Base-by-base conservation (phyloP, 2,888 invertebrate species). In the Apodemia duryi region DNA sequence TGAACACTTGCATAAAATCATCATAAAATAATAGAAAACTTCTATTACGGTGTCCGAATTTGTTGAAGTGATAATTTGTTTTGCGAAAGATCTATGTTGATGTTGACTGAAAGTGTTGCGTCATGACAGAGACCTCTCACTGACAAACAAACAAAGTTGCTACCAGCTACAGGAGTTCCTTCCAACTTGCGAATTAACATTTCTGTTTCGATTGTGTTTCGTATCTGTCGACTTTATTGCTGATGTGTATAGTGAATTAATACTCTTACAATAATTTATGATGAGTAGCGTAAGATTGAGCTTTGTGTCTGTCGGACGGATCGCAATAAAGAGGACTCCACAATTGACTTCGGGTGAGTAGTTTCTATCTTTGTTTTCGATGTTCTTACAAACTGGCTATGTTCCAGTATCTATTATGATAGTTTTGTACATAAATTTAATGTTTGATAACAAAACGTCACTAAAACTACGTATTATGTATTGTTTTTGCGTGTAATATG, bases 61-160 rank as follows among this genome's bases (percentile, higher is more conserved):
- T 60, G 7, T 51, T 51, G n/a, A 60, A 60, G 60, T 78, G 82
- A 66, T 68, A 63, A 81, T 75, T 81, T 80, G 76, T 79, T 80
- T 82, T 77, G 71, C 77, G 76, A 80, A 74, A 70, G 78, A 75
- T 78, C 81, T 79, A 85, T 87, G 87, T 86, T 88, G 82, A 83
- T 86, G 84, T 85, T 87, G 85, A 85, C 83, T 86, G 82, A 88
- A 89, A 88, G 89, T 91, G 91, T 92, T 92, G 92, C 91, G 91
- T 92, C 92, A 92, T 91, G 91, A 88, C 86, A 88, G 84, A 87
- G 76, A 83, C 85, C 88, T 88, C 89, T 90, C 88, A 84, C 90
- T 91, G 90, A 90, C 90, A 91, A 91, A 89, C 84, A 91, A 89
- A 88, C 86, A 90, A 88, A 88, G 84, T 88, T 84, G 84, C 83